These are phyloP conservation scores for Dysidea cf. avara DNA, from an alignment of 37 sponge, comb jelly and placozoan genomes.

Conservation along the genomic window DNA sequence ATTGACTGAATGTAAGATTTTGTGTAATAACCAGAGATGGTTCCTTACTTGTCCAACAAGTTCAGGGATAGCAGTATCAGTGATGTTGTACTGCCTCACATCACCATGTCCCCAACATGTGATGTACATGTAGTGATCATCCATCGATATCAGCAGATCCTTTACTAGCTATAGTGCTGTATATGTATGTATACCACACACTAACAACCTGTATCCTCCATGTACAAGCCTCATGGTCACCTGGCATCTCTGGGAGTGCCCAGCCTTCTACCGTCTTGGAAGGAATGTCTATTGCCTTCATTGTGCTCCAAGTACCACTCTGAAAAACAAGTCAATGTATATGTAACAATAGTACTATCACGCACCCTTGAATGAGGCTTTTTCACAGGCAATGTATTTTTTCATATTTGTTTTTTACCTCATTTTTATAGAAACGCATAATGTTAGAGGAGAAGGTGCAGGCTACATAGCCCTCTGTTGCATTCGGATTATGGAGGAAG, in stretches of 20 bases:
- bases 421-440: slow-evolving; percentile 71
- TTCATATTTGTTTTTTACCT: slow-evolving; percentile 28
- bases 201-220: not conserved
- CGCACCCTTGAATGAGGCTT: no score
- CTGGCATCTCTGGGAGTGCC: slow-evolving; percentile 86
- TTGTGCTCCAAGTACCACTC: slow-evolving; percentile 55
- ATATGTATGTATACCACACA: no score
- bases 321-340: not conserved
- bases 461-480: slow-evolving; percentile 78
- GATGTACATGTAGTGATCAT: slow-evolving; percentile 81
- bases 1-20: no score
- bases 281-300: slow-evolving; percentile 75
- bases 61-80: slow-evolving; percentile 70
- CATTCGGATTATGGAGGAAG: slow-evolving; percentile 88
- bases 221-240: no score
- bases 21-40: no score
- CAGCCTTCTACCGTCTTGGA: slow-evolving; percentile 86
- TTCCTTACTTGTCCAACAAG: slow-evolving; percentile 78
- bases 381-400: no score
- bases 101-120: slow-evolving; percentile 87
- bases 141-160: slow-evolving; percentile 76
- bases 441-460: slow-evolving; percentile 75
- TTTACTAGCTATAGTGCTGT: slow-evolving; percentile 76
- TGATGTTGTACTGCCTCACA: slow-evolving; percentile 88
- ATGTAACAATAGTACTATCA: no score